Evolutionary conservation across 2,113 vertebrate genomes (phyloP), one percentile per base, ranked within the genome.

Genomic region (Toxotes jaculatrix): DNA sequence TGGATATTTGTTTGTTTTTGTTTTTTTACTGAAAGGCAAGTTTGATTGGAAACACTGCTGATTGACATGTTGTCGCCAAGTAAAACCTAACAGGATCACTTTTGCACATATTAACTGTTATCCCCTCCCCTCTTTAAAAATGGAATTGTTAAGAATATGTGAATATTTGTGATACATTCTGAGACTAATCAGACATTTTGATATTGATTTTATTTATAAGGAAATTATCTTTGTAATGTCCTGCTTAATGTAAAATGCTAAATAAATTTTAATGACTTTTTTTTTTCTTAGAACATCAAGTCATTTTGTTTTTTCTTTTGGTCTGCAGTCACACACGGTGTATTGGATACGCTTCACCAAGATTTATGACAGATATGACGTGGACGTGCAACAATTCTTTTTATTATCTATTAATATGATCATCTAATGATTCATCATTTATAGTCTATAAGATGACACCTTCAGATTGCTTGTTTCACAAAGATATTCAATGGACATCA

Each of bases 91-190:
- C 23, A 23, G 75, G 43, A 85, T 11, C 60, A 66, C 66, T 61
- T 90, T 93, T 95, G 93, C 93, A 93, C 91, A 91, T 78, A 43
- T 88, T 69, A 89, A 82, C 79, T 82, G 77, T 89, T 88, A 51
- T 59, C 51, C 57, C 63, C 6, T 27, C 51, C 11, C 21, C 6
- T 31, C 60, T 71, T 67, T 77, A n/a, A 53, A 57, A 72, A 62
- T 56, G 23, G 1, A 82, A 77, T 43, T 83, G 57, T 85, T 71
- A 19, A 86, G 63, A 86, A 76, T 36, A 70, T 78, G 74, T 89
- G 76, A 91, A 88, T 93, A 84, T 86, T 79, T 85, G 60, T 85
- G 59, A 71, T 68, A 40, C 67, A 63, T 82, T 88, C 5, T 55
- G 34, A 74, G 59, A 65, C 60, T 77, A 90, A 93, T 89, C 73